phyloP scores from a whole-genome alignment of 2,888 invertebrate species.

The Linhomoeus sp. region DNA sequence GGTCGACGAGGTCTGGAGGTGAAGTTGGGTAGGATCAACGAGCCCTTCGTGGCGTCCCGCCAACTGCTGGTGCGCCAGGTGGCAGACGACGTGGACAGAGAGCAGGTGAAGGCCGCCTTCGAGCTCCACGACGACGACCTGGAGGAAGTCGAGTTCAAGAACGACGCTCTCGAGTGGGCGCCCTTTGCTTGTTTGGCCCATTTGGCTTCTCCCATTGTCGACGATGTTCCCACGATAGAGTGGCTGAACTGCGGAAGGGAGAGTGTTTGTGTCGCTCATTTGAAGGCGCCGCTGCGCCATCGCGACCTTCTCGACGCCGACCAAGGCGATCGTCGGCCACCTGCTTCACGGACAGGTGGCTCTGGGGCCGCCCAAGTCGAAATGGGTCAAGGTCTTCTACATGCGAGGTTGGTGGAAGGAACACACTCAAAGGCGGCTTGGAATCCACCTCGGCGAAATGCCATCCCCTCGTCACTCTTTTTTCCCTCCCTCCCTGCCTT shows the following conservation, averaged over 20 bases:
- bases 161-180: not conserved
- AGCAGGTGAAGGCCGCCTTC: no score
- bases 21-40: not conserved
- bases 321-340: not conserved
- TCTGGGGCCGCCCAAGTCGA: not conserved
- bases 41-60: not conserved
- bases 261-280: not conserved
- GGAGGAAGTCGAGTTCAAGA: not conserved
- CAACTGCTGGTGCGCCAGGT: not conserved
- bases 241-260: no score
- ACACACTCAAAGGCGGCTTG: no score
- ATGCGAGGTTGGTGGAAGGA: not conserved
- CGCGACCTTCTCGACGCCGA: not conserved
- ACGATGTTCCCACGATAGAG: no score
- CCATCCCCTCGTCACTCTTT: no score
- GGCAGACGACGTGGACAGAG: no score
- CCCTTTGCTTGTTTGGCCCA: no score
- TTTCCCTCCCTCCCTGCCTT: no score
- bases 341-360: not conserved
- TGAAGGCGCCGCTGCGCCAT: constrained; percentile 1
- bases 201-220: no score
- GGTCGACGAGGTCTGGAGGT: not conserved
- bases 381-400: not conserved
- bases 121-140: no score
- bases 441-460: no score